Evolutionary conservation across 1,140 invertebrate genomes (phyloP).

Genomic region (Matsumurasca onukii): DNA sequence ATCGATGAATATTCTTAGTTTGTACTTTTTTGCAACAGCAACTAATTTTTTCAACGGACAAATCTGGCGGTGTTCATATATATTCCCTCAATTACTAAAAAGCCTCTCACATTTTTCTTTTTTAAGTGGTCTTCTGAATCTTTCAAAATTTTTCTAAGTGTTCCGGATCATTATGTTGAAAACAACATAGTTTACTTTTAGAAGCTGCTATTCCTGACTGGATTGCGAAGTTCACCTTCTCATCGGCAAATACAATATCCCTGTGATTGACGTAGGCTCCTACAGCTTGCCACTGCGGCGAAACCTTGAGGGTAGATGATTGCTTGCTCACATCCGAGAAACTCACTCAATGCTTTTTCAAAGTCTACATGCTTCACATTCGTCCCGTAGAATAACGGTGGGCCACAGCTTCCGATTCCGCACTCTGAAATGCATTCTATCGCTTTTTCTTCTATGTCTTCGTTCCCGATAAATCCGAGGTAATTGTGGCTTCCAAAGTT

Average conservation of each 20-base stretch:
- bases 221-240: conserved; percentile 90
- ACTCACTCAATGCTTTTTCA: conserved; percentile 86
- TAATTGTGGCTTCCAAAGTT: conserved; percentile 89
- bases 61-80: conserved; percentile 87
- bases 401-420: conserved; percentile 97
- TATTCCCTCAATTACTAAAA: conserved; percentile 91
- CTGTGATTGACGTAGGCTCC: conserved; percentile 93
- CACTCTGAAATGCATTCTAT: conserved; percentile 81
- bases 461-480: conserved; percentile 70
- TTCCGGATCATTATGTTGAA: conserved; percentile 90
- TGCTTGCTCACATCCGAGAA: conserved; percentile 88
- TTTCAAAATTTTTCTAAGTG: conserved; percentile 72
- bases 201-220: conserved; percentile 93
- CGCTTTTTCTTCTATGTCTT: conserved; percentile 65
- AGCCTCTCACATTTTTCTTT: conserved; percentile 78
- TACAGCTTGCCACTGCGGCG: conserved; percentile 91
- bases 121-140: conserved; percentile 74
- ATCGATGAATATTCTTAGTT: conserved; percentile 91
- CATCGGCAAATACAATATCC: conserved; percentile 94
- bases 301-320: conserved; percentile 98
- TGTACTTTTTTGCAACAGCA: conserved; percentile 81
- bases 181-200: conserved; percentile 80
- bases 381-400: conserved; percentile 95
- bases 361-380: conserved; percentile 90
- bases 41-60: conserved; percentile 85